A percentile compares a stretch with the other conserved stretches of the same genome.
phyloP scores from a whole-genome alignment of 92 coral and sea anemone genomes.

The Metridium senile region DNA sequence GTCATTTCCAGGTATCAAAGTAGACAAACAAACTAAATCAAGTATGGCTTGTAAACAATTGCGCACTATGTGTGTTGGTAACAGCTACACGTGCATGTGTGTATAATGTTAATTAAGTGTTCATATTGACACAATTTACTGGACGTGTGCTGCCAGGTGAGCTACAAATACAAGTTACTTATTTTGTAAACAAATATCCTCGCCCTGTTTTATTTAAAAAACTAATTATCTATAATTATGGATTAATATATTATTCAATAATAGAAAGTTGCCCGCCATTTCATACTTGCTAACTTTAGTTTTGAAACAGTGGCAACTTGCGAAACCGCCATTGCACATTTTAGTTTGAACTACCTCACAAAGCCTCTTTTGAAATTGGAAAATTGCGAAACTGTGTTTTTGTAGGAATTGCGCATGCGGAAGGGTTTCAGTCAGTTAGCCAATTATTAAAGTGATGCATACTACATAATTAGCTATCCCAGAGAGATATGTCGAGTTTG shows the following conservation, averaged over 20 bases:
- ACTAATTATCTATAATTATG: neutral
- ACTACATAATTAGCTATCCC: too few relatives aligned
- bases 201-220: too few relatives aligned
- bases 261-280: neutral
- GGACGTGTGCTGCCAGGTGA: constrained; percentile 3
- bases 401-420: too few relatives aligned
- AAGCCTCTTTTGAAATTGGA: too few relatives aligned
- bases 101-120: constrained; percentile 14
- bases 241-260: neutral
- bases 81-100: neutral
- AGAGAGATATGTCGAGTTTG: too few relatives aligned
- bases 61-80: neutral
- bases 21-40: neutral
- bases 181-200: constrained; percentile 4
- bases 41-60: neutral
- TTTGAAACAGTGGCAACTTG: too few relatives aligned
- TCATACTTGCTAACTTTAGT: neutral
- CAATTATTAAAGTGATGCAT: too few relatives aligned
- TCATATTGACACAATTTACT: neutral
- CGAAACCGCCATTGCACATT: too few relatives aligned
- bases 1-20: neutral
- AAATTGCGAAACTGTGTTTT: too few relatives aligned
- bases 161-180: neutral
- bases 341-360: too few relatives aligned
- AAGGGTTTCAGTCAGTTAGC: too few relatives aligned